These are phyloP conservation scores for Hypomecis atomaria DNA, from an alignment of 2,888 invertebrate genomes.

Conservation along the genomic window DNA sequence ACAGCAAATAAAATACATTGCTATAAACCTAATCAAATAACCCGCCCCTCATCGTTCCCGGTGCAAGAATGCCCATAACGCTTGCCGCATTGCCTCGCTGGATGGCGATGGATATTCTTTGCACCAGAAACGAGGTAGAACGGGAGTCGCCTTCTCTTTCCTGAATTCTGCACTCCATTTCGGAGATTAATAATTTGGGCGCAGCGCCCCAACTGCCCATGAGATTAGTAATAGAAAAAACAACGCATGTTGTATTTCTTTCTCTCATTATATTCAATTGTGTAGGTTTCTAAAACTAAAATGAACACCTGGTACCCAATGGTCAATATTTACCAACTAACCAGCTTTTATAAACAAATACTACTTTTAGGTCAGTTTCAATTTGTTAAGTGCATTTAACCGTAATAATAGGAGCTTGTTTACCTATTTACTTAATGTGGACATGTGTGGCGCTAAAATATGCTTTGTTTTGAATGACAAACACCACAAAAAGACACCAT, in stretches of 20 bases:
- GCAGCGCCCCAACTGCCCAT: too few relatives aligned
- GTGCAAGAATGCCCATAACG: too few relatives aligned
- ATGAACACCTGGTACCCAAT: not conserved
- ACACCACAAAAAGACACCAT: not conserved
- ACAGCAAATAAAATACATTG: too few relatives aligned
- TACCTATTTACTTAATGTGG: not conserved
- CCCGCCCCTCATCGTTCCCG: too few relatives aligned
- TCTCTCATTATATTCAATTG: conserved; percentile 4
- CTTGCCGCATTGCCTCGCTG: too few relatives aligned
- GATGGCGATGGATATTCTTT: too few relatives aligned
- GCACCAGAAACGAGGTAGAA: too few relatives aligned
- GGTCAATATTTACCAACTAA: conserved; percentile 5
- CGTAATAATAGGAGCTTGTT: conserved; percentile 10
- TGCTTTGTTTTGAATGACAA: not conserved
- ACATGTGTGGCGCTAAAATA: conserved; percentile 6
- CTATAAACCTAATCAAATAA: too few relatives aligned
- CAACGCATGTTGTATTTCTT: not conserved
- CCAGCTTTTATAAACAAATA: conserved; percentile 3
- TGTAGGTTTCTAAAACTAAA: not conserved
- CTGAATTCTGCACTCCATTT: too few relatives aligned
- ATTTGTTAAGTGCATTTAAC: conserved; percentile 12
- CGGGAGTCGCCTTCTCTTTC: too few relatives aligned
- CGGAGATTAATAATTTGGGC: too few relatives aligned
- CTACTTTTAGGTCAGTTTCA: conserved; percentile 2
- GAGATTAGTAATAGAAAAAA: too few relatives aligned